A percentile compares a stretch with the other conserved stretches of the same genome.
Conservation (phyloP, 2,797 vertebrate genomes). For the Linurgus olivaceus region DNA sequence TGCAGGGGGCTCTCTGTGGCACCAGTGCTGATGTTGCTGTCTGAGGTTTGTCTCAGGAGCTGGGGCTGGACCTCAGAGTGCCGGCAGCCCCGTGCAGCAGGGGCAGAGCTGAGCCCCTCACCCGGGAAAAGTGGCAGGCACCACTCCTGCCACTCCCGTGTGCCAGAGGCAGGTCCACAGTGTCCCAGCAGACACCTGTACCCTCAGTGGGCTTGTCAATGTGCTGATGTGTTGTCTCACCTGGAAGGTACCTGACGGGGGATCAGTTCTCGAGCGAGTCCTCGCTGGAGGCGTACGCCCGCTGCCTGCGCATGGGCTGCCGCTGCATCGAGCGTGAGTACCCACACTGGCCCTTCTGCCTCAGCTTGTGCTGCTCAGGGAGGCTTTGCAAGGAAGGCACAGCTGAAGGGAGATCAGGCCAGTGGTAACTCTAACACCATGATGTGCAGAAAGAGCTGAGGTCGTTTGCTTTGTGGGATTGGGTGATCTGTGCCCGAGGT, state of each 20-base stretch:
- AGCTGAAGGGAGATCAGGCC: fast-evolving
- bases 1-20: not conserved
- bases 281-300: conserved; percentile 96
- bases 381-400: not conserved
- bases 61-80: not conserved
- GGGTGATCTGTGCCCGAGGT: fast-evolving
- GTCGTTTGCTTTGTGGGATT: not conserved
- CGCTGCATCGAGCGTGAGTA: conserved; percentile 95
- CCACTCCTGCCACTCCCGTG: fast-evolving
- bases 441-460: not conserved
- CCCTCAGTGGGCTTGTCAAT: fast-evolving
- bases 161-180: fast-evolving
- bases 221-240: conserved; percentile 5
- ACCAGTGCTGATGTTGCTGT: fast-evolving
- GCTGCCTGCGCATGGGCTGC: conserved; percentile 97
- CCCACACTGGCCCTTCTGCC: fast-evolving
- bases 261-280: conserved; percentile 99
- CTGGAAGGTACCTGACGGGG: conserved; percentile 86
- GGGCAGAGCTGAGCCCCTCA: not conserved
- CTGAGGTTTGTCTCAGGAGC: not conserved
- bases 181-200: not conserved
- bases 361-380: fast-evolving
- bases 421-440: fast-evolving
- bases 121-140: fast-evolving
- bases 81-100: not conserved